Percentiles rank a stretch among this genome's conserved stretches.
These are phyloP conservation scores for Trididemnum miniatum DNA, from an alignment of 23 tunicate species.

Conservation along the genomic window DNA sequence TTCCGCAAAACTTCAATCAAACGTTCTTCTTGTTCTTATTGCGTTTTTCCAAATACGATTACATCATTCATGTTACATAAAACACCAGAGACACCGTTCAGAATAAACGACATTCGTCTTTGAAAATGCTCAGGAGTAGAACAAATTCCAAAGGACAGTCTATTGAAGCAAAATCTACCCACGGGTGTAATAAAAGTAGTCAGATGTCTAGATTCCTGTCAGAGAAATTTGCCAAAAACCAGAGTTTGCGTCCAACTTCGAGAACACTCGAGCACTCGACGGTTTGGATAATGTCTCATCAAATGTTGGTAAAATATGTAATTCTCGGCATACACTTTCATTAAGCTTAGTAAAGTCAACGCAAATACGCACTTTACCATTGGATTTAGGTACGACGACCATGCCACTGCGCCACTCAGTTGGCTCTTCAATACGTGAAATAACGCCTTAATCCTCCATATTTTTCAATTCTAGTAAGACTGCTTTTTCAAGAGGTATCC, in stretches of 20 bases:
- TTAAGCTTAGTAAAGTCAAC: slow-evolving; percentile 43
- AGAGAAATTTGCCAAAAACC: slow-evolving; percentile 49
- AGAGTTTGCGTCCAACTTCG: slow-evolving; percentile 52
- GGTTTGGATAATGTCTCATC: slow-evolving; percentile 25
- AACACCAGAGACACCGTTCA: not conserved
- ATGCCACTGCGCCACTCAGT: slow-evolving; percentile 37
- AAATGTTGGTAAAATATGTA: slow-evolving; percentile 32
- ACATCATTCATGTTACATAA: slow-evolving; percentile 8
- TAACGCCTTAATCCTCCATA: slow-evolving; percentile 29
- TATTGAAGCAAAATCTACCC: slow-evolving; percentile 44
- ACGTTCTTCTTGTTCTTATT: slow-evolving; percentile 6
- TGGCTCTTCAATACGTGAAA: slow-evolving; percentile 15
- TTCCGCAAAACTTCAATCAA: not conserved
- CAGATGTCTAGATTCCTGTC: slow-evolving; percentile 12
- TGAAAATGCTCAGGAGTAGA: slow-evolving; percentile 47
- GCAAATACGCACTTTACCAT: slow-evolving; percentile 38
- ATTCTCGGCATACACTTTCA: slow-evolving; percentile 21
- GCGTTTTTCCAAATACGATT: not conserved
- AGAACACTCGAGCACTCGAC: slow-evolving; percentile 21
- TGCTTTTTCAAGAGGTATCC: slow-evolving; percentile 24
- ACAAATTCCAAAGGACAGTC: slow-evolving; percentile 36
- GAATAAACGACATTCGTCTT: slow-evolving; percentile 22
- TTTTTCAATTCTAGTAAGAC: slow-evolving; percentile 10
- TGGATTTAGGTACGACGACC: slow-evolving; percentile 41
- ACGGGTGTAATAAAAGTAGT: slow-evolving; percentile 28